A percentile compares a stretch with the other conserved stretches of the same genome.
phyloP scores from a whole-genome alignment of 2,113 vertebrate genomes.

The Campylomormyrus numenius region DNA sequence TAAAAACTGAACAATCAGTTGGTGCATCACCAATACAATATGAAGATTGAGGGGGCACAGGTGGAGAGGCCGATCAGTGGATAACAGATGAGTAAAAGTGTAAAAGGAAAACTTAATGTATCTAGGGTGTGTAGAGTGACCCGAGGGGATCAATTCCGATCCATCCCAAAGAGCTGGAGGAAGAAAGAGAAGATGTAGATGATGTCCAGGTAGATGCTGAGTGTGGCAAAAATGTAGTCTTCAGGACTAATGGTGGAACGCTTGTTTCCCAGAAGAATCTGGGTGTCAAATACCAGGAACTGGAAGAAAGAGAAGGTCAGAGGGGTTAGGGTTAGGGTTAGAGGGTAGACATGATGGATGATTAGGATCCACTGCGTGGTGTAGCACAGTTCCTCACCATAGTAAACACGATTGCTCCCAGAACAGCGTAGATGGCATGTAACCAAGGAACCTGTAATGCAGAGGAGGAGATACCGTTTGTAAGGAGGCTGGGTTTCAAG shows the following conservation, averaged over 20 bases:
- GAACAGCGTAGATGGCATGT: slow-evolving; percentile 72
- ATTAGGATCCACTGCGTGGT: not conserved
- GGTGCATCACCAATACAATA: not conserved
- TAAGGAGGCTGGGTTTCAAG: slow-evolving; percentile 21
- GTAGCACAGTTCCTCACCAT: slow-evolving; percentile 65
- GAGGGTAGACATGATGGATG: not conserved
- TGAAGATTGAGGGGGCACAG: not conserved
- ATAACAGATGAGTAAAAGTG: not conserved
- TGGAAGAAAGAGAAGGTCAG: slow-evolving; percentile 37
- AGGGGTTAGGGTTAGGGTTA: not conserved
- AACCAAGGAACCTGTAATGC: slow-evolving; percentile 79
- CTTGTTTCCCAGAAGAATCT: slow-evolving; percentile 83
- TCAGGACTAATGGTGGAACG: slow-evolving; percentile 77
- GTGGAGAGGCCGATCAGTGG: not conserved
- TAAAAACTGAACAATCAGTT: not conserved
- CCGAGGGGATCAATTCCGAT: slow-evolving; percentile 56
- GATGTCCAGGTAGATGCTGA: slow-evolving; percentile 89
- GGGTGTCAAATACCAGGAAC: slow-evolving; percentile 92
- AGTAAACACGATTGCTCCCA: slow-evolving; percentile 82
- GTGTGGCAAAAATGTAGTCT: slow-evolving; percentile 87
- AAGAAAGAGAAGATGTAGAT: slow-evolving; percentile 91
- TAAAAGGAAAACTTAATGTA: not conserved
- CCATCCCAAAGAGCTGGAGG: slow-evolving; percentile 74
- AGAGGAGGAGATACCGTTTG: not conserved
- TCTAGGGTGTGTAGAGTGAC: not conserved